Evolutionary conservation across 2,797 vertebrate genomes (phyloP).

Genomic region (Platyrinchus mystaceus): DNA sequence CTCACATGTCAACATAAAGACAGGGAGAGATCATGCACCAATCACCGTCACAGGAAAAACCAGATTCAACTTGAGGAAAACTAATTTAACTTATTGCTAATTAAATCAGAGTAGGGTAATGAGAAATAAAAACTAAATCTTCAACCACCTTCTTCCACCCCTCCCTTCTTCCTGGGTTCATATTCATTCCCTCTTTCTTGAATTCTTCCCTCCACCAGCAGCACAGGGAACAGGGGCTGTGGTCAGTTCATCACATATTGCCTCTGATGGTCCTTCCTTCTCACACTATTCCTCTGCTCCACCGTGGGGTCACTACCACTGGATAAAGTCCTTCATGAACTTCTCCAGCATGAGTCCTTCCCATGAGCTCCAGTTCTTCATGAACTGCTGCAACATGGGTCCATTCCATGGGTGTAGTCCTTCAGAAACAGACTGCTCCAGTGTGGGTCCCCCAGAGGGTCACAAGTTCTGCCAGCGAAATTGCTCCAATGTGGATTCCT

Average conservation of each 20-base stretch:
- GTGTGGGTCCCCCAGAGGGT: fast-evolving
- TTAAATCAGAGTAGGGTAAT: neutral
- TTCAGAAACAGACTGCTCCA: neutral
- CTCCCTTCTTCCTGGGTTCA: neutral
- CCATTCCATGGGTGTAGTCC: neutral
- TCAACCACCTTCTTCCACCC: neutral
- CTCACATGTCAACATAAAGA: neutral
- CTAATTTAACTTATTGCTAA: neutral
- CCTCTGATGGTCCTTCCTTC: neutral
- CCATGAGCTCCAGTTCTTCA: neutral
- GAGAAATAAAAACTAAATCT: neutral
- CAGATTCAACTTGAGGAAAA: neutral
- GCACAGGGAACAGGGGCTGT: neutral
- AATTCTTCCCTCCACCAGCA: neutral
- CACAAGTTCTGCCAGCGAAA: neutral
- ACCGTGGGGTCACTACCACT: neutral
- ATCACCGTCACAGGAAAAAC: neutral
- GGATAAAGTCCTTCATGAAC: neutral
- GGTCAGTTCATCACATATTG: neutral
- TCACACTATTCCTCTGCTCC: neutral
- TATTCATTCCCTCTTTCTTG: neutral
- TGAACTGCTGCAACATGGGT: neutral
- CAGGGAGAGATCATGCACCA: neutral
- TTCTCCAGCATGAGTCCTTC: neutral
- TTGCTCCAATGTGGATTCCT: neutral